phyloP scores from a whole-genome alignment of 2,888 invertebrate species.

The Fragum fragum region DNA sequence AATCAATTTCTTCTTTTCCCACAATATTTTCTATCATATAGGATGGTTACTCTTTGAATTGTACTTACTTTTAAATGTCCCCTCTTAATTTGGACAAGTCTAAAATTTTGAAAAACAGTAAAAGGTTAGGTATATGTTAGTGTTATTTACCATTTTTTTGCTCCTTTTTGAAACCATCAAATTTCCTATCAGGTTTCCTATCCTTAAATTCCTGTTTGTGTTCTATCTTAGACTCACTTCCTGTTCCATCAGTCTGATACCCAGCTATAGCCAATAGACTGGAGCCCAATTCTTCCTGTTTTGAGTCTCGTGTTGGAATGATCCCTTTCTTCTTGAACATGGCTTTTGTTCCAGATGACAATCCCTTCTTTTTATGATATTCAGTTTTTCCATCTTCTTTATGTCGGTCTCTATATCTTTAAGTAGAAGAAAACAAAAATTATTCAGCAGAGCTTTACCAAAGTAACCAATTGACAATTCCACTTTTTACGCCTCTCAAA shows the following conservation, averaged over 20 bases:
- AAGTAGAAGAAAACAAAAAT: too few species aligned
- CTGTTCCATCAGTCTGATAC: slow-evolving; percentile 14
- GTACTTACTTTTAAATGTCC: too few species aligned
- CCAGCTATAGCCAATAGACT: slow-evolving; percentile 22
- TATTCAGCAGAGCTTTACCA: too few species aligned
- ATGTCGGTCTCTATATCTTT: not conserved
- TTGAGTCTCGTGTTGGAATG: not conserved
- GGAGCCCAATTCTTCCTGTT: slow-evolving; percentile 11
- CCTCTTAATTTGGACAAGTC: too few species aligned
- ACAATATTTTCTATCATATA: too few species aligned
- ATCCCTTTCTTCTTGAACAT: slow-evolving; percentile 19
- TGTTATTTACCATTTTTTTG: not conserved
- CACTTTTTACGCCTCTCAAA: too few species aligned
- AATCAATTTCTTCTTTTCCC: too few species aligned
- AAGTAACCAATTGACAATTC: too few species aligned
- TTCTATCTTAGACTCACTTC: slow-evolving; percentile 2
- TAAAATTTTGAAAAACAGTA: too few species aligned
- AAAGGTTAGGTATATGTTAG: too few species aligned
- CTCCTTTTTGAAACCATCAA: not conserved
- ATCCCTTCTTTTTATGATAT: not conserved
- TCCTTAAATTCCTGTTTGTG: slow-evolving; percentile 5
- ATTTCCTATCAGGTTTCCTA: not conserved
- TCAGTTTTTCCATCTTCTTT: not conserved
- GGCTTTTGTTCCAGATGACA: slow-evolving; percentile 19
- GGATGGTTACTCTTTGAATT: too few species aligned